A percentile compares a stretch with the other conserved stretches of the same genome.
These are phyloP conservation scores for Pangasius larnaudii DNA, from an alignment of 2,797 vertebrate species.

Conservation along the genomic window DNA sequence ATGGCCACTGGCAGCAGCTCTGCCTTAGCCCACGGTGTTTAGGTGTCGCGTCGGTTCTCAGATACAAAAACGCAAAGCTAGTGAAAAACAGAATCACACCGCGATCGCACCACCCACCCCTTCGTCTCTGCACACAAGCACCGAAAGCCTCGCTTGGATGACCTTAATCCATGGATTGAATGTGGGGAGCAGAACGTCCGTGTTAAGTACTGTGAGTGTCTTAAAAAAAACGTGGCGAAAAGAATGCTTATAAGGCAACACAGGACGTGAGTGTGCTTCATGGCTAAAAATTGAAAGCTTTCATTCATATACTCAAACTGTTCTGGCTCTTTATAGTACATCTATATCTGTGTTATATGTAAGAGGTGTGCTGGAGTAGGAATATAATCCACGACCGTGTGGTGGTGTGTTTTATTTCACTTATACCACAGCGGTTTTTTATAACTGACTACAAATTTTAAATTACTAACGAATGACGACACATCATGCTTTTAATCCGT, in stretches of 20 bases:
- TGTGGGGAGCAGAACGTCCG: neutral
- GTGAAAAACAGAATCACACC: neutral
- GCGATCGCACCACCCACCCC: neutral
- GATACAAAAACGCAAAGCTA: conserved; percentile 1
- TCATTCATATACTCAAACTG: neutral
- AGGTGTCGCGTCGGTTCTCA: neutral
- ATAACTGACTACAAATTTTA: neutral
- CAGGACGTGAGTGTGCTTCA: neutral
- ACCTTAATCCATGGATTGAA: conserved; percentile 26
- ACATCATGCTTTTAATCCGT: neutral
- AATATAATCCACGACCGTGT: neutral
- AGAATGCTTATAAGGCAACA: neutral
- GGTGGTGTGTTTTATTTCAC: neutral
- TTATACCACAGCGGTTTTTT: neutral
- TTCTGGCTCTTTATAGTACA: neutral
- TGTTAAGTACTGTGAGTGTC: neutral
- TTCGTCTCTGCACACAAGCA: neutral
- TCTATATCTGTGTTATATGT: neutral
- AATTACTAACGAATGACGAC: neutral
- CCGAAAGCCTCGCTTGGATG: neutral
- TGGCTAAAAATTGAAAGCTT: conserved; percentile 4
- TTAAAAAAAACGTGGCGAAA: neutral
- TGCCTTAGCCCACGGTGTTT: neutral
- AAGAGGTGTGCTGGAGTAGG: neutral
- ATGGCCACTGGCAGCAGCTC: neutral